Percentiles rank a stretch among this genome's conserved stretches.
phyloP scores from a whole-genome alignment of 2,888 invertebrate species.

The Drosophila cognata region DNA sequence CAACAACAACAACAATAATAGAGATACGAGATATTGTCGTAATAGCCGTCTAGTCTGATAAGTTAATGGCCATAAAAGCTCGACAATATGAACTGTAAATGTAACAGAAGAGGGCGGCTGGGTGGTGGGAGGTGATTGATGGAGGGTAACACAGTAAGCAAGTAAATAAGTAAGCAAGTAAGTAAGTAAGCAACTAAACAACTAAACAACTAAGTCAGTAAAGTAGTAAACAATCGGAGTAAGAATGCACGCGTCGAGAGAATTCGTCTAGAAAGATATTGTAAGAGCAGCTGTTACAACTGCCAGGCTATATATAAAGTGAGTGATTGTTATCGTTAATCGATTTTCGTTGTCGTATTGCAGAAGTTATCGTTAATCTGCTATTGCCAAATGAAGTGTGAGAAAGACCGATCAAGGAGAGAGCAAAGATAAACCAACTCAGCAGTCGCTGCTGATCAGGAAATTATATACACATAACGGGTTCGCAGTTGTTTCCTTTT shows the following conservation, averaged over 20 bases:
- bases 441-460: not conserved
- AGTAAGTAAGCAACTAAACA: not conserved
- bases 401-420: too few species aligned
- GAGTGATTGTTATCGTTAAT: not conserved
- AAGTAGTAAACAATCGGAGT: conserved; percentile 8
- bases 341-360: not conserved
- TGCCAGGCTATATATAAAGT: not conserved
- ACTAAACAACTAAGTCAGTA: conserved; percentile 1
- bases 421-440: not conserved
- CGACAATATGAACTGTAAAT: conserved; percentile 25
- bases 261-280: not conserved
- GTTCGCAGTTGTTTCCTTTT: too few species aligned
- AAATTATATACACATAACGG: not conserved
- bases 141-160: not conserved
- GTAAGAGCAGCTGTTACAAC: not conserved
- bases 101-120: not conserved
- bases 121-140: not conserved
- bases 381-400: not conserved
- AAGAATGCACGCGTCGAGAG: not conserved
- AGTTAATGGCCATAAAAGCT: conserved; percentile 60
- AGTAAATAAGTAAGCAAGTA: conserved; percentile 1
- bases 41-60: conserved; percentile 45
- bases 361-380: too few species aligned
- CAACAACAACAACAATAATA: conserved; percentile 13
- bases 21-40: conserved; percentile 38